Percentiles rank a stretch among this genome's conserved stretches.
Evolutionary conservation across 2,797 vertebrate species (phyloP).

Genomic region (Sorex maritimensis): DNA sequence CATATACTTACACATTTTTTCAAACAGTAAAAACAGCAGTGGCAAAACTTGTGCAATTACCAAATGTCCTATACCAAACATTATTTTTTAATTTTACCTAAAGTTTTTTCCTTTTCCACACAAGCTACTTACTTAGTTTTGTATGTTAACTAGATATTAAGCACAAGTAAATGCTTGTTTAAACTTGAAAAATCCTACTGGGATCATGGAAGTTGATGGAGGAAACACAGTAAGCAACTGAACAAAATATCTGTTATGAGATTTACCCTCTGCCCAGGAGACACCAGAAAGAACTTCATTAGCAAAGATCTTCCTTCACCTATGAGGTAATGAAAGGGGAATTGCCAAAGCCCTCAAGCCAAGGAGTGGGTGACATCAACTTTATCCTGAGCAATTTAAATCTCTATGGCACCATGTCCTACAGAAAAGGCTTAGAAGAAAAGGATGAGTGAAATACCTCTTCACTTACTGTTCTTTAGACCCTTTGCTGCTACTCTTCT

Average conservation of each 20-base stretch:
- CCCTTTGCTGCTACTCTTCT: not conserved
- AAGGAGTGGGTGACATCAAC: constrained; percentile 63
- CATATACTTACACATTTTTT: not conserved
- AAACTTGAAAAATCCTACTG: constrained; percentile 79
- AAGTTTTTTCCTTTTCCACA: constrained; percentile 38
- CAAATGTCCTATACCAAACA: constrained; percentile 21
- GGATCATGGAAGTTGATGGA: constrained; percentile 70
- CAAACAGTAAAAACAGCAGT: constrained; percentile 38
- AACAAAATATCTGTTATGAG: constrained; percentile 77
- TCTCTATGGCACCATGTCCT: constrained; percentile 36
- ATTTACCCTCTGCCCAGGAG: constrained; percentile 70
- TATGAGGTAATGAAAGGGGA: constrained; percentile 78
- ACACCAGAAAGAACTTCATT: constrained; percentile 72
- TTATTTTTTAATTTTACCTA: constrained; percentile 21
- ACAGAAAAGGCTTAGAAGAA: constrained; percentile 51
- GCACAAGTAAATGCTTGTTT: constrained; percentile 75
- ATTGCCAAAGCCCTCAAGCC: constrained; percentile 72
- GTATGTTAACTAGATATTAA: constrained; percentile 72
- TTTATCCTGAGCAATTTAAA: constrained; percentile 57
- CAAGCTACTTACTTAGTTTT: constrained; percentile 59
- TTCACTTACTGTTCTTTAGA: not conserved
- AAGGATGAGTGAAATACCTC: not conserved
- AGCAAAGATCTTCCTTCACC: constrained; percentile 59
- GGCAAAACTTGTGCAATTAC: constrained; percentile 59
- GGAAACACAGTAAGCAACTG: constrained; percentile 71